A percentile compares a stretch with the other conserved stretches of the same genome.
Evolutionary conservation across 2,113 vertebrate species (phyloP).

Genomic region (Trogon melanurus): DNA sequence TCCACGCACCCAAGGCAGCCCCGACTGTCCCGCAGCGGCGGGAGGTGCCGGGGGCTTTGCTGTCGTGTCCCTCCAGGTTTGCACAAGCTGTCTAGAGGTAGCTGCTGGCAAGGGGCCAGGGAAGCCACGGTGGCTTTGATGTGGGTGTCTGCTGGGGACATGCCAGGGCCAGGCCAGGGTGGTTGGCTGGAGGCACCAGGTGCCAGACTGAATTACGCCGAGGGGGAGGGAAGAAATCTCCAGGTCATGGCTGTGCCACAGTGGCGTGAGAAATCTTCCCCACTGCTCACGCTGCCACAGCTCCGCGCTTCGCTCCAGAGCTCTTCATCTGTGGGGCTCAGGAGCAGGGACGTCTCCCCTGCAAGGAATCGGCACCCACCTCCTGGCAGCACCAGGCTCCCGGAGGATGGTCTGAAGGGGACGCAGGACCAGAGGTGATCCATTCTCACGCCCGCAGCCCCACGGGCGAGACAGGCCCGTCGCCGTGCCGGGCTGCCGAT

Average conservation of each 20-base stretch:
- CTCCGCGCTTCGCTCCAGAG: neutral
- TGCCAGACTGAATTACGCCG: constrained; percentile 15
- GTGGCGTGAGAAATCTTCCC: neutral
- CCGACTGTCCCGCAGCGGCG: neutral
- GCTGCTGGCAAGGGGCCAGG: constrained; percentile 20
- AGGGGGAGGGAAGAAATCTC: neutral
- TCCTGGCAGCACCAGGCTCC: neutral
- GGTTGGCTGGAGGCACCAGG: constrained; percentile 15
- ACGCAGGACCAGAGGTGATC: neutral
- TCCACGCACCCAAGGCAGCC: neutral
- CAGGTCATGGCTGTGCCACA: constrained; percentile 16
- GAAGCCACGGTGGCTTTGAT: neutral
- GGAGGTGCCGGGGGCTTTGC: neutral
- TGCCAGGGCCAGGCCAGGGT: constrained; percentile 21
- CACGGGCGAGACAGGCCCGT: neutral
- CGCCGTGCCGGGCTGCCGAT: neutral
- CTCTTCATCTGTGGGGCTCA: neutral
- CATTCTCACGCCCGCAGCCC: neutral
- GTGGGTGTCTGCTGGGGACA: constrained; percentile 44
- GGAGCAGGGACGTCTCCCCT: neutral
- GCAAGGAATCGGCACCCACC: neutral
- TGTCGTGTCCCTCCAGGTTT: neutral
- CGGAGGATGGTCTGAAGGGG: neutral
- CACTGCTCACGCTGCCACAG: neutral
- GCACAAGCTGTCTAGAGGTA: constrained; percentile 12